A percentile compares a stretch with the other conserved stretches of the same genome.
Conservation (phyloP, 1,140 invertebrate species). For the Dendroctonus valens region DNA sequence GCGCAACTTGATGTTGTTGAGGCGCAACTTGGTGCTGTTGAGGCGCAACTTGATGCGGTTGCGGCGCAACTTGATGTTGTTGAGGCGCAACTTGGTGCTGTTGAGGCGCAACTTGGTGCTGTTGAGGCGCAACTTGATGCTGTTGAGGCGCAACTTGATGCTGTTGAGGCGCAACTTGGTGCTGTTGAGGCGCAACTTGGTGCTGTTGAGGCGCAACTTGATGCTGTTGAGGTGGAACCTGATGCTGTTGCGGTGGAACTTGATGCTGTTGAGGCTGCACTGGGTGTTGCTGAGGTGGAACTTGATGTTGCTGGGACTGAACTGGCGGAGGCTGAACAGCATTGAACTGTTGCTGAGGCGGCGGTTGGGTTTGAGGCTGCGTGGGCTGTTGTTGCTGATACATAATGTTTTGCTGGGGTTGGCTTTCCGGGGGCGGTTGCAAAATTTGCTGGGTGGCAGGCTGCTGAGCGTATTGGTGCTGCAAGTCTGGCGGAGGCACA, state of each 20-base stretch:
- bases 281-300: too few species aligned
- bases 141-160: too few species aligned
- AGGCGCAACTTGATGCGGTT: conserved; percentile 39
- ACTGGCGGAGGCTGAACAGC: conserved; percentile 38
- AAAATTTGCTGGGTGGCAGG: conserved; percentile 43
- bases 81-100: conserved; percentile 49
- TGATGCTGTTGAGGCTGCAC: too few species aligned
- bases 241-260: too few species aligned
- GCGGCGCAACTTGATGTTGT: conserved; percentile 35
- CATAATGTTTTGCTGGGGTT: conserved; percentile 39
- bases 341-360: conserved; percentile 33
- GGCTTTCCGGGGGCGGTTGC: conserved; percentile 33
- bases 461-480: conserved; percentile 49
- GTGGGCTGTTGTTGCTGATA: conserved; percentile 35
- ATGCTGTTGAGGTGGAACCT: too few species aligned
- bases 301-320: conserved; percentile 36
- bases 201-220: too few species aligned
- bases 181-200: too few species aligned
- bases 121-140: too few species aligned
- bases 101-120: too few species aligned
- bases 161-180: too few species aligned
- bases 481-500: conserved; percentile 36
- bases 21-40: conserved; percentile 44
- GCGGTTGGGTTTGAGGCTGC: conserved; percentile 43
- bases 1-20: conserved; percentile 47